Base-by-base conservation (phyloP, 2,888 invertebrate species). In the Aleiodes testaceus region DNA sequence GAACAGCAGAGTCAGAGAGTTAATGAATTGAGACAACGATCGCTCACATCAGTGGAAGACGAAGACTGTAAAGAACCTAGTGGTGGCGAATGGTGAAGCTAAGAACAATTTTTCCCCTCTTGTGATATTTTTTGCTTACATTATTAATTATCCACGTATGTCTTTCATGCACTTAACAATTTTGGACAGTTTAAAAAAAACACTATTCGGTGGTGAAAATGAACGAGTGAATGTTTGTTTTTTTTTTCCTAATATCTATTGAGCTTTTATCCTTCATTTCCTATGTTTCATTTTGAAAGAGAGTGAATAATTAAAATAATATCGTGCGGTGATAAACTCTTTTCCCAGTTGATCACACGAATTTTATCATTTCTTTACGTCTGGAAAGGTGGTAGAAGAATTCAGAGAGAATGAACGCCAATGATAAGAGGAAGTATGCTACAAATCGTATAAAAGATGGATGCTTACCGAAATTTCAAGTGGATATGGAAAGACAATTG, bases 1-100 rank as follows among this genome's bases (percentile, higher is more conserved):
- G 97, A 97, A 85, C 92, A 97, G 80, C 97, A 97, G 47, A 96
- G 97, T 85, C 96, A 96, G 81, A 90, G 95, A 20, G 89, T 97
- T 71, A 95, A 89, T 91, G 87, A 87, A 72, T 80, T 86, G 47
- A 81, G 81, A 67, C 87, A 87, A 66, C 82, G 82, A 49, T 84
- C 89, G n/a, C 69, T 88, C 55, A 77, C 77, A 64, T 79, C 84
- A 14, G 80, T 89, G 20, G 89, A 90, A 80, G 75, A 77, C 26
- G 77, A 77, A 63, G 76, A 77, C 49, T 88, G 88, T 77, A 89
- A 89, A 82, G 90, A 90, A 73, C 66, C 70, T 18, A 49, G 49
- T 50, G 70, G 87, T 70, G 82, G 81, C 78, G 89, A 86, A 77
- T 87, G 87, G 85, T 85, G 82, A 84, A 82, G 72, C 50, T 72